phyloP scores from a whole-genome alignment of 1,140 invertebrate species.

The Trichonephila inaurata region DNA sequence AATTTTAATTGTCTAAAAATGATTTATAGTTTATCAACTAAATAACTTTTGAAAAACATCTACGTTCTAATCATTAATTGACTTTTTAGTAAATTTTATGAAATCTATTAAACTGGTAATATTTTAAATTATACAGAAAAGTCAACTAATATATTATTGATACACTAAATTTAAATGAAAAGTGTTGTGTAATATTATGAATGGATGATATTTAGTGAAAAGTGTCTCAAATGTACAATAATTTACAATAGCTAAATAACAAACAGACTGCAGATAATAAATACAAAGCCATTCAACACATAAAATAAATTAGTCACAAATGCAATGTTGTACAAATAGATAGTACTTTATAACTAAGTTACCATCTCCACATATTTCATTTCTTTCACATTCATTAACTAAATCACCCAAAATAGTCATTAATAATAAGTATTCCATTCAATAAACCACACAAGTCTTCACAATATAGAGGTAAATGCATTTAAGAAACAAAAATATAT shows the following conservation, averaged over 20 bases:
- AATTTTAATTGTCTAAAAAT: too few species aligned
- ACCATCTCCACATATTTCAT: slow-evolving; percentile 34
- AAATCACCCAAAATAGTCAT: slow-evolving; percentile 17
- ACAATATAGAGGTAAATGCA: slow-evolving; percentile 16
- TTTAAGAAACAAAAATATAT: slow-evolving; percentile 30
- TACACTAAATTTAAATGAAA: background rate
- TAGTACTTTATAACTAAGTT: slow-evolving; percentile 24
- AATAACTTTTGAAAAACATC: background rate
- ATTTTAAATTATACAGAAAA: background rate
- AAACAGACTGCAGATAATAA: slow-evolving; percentile 41
- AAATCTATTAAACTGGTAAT: background rate
- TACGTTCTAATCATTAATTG: background rate
- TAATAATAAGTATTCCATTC: background rate
- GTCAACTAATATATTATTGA: background rate
- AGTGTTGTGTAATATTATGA: background rate
- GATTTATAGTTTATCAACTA: too few species aligned
- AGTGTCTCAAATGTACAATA: slow-evolving; percentile 65
- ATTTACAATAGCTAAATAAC: slow-evolving; percentile 59
- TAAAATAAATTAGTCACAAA: slow-evolving; percentile 70
- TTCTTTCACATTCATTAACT: slow-evolving; percentile 49
- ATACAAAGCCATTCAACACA: slow-evolving; percentile 52
- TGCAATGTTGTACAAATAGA: slow-evolving; percentile 60
- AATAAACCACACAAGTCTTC: background rate
- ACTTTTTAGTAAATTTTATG: background rate
- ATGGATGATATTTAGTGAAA: slow-evolving; percentile 1